Evolutionary conservation across 2,113 vertebrate species (phyloP).

Genomic region (Laticauda laticaudata): DNA sequence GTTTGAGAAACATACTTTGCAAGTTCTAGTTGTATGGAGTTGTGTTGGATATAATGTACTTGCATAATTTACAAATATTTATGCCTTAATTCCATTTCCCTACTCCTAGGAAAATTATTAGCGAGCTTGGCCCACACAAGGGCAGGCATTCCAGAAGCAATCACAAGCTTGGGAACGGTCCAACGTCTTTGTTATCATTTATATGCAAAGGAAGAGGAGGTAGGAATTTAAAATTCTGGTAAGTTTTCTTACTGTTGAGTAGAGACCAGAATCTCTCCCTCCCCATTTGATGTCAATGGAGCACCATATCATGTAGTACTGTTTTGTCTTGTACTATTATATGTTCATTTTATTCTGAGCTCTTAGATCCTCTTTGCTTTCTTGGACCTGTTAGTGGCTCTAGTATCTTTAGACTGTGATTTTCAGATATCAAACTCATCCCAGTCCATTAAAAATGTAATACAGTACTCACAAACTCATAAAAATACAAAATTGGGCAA

Average conservation of each 20-base stretch:
- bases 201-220: conserved; percentile 72
- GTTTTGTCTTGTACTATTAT: not conserved
- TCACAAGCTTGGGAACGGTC: conserved; percentile 68
- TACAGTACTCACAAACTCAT: not conserved
- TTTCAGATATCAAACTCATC: not conserved
- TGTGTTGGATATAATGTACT: not conserved
- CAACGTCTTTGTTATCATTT: conserved; percentile 70
- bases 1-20: not conserved
- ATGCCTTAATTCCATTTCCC: not conserved
- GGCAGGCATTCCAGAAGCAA: conserved; percentile 72
- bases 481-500: not conserved
- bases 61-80: not conserved
- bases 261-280: not conserved
- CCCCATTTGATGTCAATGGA: not conserved
- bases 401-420: not conserved
- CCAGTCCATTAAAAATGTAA: not conserved
- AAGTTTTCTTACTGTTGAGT: conserved; percentile 2
- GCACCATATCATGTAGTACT: not conserved
- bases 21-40: not conserved
- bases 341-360: not conserved
- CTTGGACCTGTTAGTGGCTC: not conserved
- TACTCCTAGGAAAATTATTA: conserved; percentile 69
- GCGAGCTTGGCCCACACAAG: conserved; percentile 71
- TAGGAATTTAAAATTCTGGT: conserved; percentile 41
- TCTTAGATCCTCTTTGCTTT: not conserved